Evolutionary conservation across 1,140 invertebrate genomes (phyloP), one percentile per base, ranked within the genome.

Genomic region (Hypsibius dujardini): DNA sequence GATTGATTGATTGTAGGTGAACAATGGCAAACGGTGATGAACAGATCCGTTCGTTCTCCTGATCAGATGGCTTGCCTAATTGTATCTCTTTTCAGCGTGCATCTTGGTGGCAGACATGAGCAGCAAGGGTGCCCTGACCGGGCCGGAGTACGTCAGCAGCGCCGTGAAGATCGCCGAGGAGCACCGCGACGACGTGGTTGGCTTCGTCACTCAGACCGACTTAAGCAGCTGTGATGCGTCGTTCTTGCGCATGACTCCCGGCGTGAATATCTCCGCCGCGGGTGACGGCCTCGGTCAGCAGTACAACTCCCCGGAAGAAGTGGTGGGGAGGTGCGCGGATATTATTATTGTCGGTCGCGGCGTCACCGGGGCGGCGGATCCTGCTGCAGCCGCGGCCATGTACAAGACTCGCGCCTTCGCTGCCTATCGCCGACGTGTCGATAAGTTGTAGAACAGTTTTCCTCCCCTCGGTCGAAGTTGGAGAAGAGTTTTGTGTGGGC

Each of bases 301-400:
- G 73, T 97, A 96, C 76, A 86, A 87, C 70, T 87, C 86, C 50
- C 92, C 93, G 1, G 84, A 87, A 74, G 81, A 84, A 71, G 90
- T 91, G 14, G 84, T 98, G 2, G 75, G 84, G 46, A 84, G 88
- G 73, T 85, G 86, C 47, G 90, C 88, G 46, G 95, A 98, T 82
- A 81, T 97, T 47, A 87, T 90, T 46, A 93, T 98, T 56, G 92
- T 97, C 0, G 95, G 95, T 1, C 82, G 94, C 75, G 93, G 91
- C 1, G 92, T 98, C 73, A 85, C 86, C 1, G 78, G 86, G 75
- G 84, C 87, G 1, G 76, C 79, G 1, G 84, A 87, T 79, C 85
- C 86, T 59, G 83, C 84, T 70, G 76, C 77, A 47, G 82, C 85
- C 69, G 87, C 88, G 42, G 79, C 85, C 70, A 77, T 84, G 40